Conservation (phyloP, 2,888 invertebrate genomes). For the Ctenicera cuprea region DNA sequence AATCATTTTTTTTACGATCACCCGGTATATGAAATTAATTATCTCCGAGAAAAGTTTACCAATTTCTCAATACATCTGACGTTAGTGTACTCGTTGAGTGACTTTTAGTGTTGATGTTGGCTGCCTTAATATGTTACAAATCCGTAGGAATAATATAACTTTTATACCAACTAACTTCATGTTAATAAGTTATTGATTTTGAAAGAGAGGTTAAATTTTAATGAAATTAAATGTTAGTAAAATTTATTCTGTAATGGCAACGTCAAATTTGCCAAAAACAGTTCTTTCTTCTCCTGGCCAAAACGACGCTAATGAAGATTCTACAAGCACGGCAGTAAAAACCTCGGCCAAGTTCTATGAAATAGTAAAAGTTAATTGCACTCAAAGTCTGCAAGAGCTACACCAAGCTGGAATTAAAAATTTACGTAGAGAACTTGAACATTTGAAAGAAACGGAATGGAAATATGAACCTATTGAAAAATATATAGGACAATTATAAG, state of each 20-base stretch:
- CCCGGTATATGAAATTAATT: too few species aligned
- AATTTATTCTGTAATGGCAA: slow-evolving; percentile 55
- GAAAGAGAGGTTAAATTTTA: too few species aligned
- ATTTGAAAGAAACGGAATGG: slow-evolving; percentile 88
- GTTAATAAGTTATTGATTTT: too few species aligned
- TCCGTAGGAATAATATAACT: too few species aligned
- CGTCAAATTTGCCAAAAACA: slow-evolving; percentile 63
- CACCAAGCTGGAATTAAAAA: slow-evolving; percentile 83
- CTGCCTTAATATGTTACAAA: too few species aligned
- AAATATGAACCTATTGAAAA: slow-evolving; percentile 84
- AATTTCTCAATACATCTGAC: too few species aligned
- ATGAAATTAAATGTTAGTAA: too few species aligned
- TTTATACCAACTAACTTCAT: too few species aligned
- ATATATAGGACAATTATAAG: slow-evolving; percentile 75
- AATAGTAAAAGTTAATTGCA: slow-evolving; percentile 64
- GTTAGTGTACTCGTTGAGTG: too few species aligned
- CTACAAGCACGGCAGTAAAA: slow-evolving; percentile 58
- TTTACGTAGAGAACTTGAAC: slow-evolving; percentile 84
- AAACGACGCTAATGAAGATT: slow-evolving; percentile 62
- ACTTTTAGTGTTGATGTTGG: too few species aligned
- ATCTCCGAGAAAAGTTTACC: too few species aligned
- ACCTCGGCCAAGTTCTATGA: slow-evolving; percentile 64
- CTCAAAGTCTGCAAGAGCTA: slow-evolving; percentile 74
- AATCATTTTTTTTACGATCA: too few species aligned
- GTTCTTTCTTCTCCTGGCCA: slow-evolving; percentile 58